Evolutionary conservation across 2,797 vertebrate species (phyloP), one percentile per base, ranked within the genome.

Genomic region (Scleropages formosus): DNA sequence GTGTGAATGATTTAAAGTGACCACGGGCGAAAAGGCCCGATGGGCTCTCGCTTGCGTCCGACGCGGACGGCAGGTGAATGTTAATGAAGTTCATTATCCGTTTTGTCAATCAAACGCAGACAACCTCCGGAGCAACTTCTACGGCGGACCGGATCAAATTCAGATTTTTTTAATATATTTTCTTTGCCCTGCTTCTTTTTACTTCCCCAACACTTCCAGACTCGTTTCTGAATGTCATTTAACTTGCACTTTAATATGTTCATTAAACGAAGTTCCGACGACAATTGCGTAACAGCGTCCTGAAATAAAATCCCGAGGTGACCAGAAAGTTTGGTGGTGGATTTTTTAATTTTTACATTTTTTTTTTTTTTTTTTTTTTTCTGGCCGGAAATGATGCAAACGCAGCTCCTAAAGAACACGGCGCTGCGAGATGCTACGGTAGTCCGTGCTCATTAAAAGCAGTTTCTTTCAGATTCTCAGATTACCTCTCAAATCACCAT

Each of bases 1-100:
- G 31, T 51, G 39, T 31, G 15, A 59, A 31, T 69, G 6, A 70
- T 62, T 76, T 18, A 27, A 76, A 61, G 22, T 62, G 74, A 76
- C 58, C 22, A 69, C 22, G 22, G 13, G 31, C 13, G 15, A 44
- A 61, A 46, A n/a, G 65, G 26, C 16, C 58, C 9, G 6, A 59
- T 24, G 39, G 24, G 31, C 39, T 56, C 49, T 20, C 9, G 65
- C n/a, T 67, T 70, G 39, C 59, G 53, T 22, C 13, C 39, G 39
- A 26, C 31, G 31, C 20, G 22, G 49, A 61, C 27, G 61, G 39
- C 20, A 62, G 72, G 39, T 49, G 39, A n/a, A 20, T 10, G 8
- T 0, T 64, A 26, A 64, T 11, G 16, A 64, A 27, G 1, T 31
- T 44, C 27, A 9, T 61, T 22, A 72, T 60, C 9, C 15, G 8